Evolutionary conservation across 2,888 invertebrate species (phyloP), one percentile per base, ranked within the genome.

Genomic region (Lottia gigantea): DNA sequence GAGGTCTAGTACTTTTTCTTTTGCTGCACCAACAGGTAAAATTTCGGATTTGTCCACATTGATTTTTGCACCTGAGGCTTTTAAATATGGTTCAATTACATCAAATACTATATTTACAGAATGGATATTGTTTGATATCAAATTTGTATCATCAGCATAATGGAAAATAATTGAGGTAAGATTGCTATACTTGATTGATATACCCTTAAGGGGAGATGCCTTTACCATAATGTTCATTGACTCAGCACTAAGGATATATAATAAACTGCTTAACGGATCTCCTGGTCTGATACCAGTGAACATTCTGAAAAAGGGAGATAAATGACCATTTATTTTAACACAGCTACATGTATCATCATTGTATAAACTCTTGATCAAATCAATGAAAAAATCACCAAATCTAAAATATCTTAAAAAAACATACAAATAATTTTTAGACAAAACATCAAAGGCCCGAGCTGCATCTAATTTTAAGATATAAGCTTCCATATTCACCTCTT

Each of bases 401-500:
- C 47, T 46, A 45, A 46, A 46, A 46, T 66, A 46, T 47, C 25
- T 46, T 46, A 66, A 46, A 19, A 66, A 19, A 23, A 25, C 64
- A 71, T 72, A 75, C 45, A 80, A 26, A 71, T 71, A 79, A n/a
- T 71, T 66, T 62, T 76, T 74, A 46, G 69, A 73, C 12, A 79
- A 78, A 49, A 78, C 63, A 67, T 80, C 78, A 49, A 80, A 80
- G 0, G 78, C 78, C 47, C 78, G 79, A 64, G 77, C 77, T 67
- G 78, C 78, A 64, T 81, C 79, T 49, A 78, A 49, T 67, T 61
- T 63, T 46, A 79, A 73, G 64, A 79, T 75, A 65, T 68, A 69
- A 47, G 73, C 69, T 46, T 64, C 15, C 23, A 74, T 25, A 16
- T 77, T 31, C 64, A 78, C 74, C 62, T 75, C 74, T 16, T 78